Evolutionary conservation across 2,888 invertebrate genomes (phyloP), one percentile per base, ranked within the genome.

Genomic region (Apomyelois bistriatella): DNA sequence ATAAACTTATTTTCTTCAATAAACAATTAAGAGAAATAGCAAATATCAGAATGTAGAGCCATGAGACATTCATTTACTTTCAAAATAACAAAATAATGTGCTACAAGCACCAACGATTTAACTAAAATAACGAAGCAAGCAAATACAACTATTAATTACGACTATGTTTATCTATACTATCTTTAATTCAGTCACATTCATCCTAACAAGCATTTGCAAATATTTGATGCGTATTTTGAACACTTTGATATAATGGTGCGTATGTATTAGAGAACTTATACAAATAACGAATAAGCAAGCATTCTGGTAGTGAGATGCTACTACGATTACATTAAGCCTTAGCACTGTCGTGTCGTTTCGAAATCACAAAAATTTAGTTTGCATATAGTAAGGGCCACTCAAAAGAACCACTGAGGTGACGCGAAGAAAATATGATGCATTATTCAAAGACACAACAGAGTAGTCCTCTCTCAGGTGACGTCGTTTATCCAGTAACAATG

Each of bases 141-240:
- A 58, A 66, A 68, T 65, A 60, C 48, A 59, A 58, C 32, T 32
- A 32, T 55, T 65, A 61, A 58, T 58, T 65, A 62, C 68, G 69
- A 58, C 57, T 61, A 65, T 71, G 68, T 64, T 73, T 64, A 67
- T 59, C 65, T 72, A 77, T 69, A 61, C 77, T 82, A 80, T 66
- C 75, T 85, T 85, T 72, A 73, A 79, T 81, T 89, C 89, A 89
- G 89, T 88, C 89, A 85, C 85, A 82, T 86, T 82, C 75, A 82
- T 81, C 69, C 80, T 80, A 79, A 80, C 74, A 85, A 85, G 81
- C 84, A 78, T 70, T 82, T 76, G 72, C 71, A 76, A 70, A 68
- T 71, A 72, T 74, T 67, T 68, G 63, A 73, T 72, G 73, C 65
- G 72, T 74, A 74, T 72, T 74, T 76, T 82, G 78, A 84, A 84